These are phyloP conservation scores for Sceloporus tristichus DNA, from an alignment of 2,113 vertebrate species.

Conservation along the genomic window DNA sequence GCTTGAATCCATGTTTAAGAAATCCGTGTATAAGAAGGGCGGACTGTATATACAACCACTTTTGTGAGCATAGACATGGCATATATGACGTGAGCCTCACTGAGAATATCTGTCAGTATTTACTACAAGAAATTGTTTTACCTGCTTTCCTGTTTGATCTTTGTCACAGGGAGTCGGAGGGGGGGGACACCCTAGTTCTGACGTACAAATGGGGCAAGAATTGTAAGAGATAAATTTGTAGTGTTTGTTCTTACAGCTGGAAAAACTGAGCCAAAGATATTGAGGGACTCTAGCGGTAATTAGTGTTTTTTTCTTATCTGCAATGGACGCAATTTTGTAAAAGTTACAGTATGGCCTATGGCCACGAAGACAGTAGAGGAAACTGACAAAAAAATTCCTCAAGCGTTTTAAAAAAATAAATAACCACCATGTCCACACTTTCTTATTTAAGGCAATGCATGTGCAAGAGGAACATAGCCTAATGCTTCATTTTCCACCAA, in stretches of 20 bases:
- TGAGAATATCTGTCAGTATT: too few species aligned
- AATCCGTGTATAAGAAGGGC: too few species aligned
- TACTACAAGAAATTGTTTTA: neutral
- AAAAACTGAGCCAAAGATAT: neutral
- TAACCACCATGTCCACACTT: neutral
- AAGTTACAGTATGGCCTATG: neutral
- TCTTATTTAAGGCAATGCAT: neutral
- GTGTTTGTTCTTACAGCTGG: neutral
- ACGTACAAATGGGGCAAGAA: too few species aligned
- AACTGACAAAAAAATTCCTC: neutral
- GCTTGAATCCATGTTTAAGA: too few species aligned
- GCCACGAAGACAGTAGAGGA: neutral
- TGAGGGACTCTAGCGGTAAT: neutral
- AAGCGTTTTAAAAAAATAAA: neutral
- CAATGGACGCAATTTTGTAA: neutral
- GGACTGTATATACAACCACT: too few species aligned
- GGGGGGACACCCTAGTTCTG: too few species aligned
- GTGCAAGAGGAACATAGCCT: neutral
- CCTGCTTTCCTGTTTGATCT: neutral
- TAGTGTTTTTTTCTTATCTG: neutral
- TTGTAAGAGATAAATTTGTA: neutral
- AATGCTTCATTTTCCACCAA: neutral
- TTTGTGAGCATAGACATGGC: too few species aligned
- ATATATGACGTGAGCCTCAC: too few species aligned
- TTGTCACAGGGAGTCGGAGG: neutral